Evolutionary conservation across 1,140 invertebrate genomes (phyloP).

Genomic region (Dinothrombium tinctorium): DNA sequence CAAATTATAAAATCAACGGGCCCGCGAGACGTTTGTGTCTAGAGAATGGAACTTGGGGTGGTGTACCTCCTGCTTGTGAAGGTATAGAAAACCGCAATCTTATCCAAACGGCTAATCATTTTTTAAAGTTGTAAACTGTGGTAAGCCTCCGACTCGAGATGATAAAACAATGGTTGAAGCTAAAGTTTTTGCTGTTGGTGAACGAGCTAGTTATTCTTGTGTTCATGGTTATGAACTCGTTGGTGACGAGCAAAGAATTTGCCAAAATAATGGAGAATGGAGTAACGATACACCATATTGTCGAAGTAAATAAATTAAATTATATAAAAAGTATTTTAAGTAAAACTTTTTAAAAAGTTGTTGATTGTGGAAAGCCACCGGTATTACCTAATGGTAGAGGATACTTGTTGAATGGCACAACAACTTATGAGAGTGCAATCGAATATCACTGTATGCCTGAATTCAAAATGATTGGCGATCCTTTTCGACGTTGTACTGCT

Average conservation of each 20-base stretch:
- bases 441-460: conserved; percentile 70
- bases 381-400: conserved; percentile 57
- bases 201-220: conserved; percentile 52
- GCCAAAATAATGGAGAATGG: conserved; percentile 53
- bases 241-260: conserved; percentile 53
- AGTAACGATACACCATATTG: conserved; percentile 47
- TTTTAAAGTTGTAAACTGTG: conserved; percentile 16
- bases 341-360: conserved; percentile 27
- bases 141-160: conserved; percentile 11
- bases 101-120: too few relatives aligned
- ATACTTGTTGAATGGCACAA: conserved; percentile 57
- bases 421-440: conserved; percentile 47
- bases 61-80: conserved; percentile 45
- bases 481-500: conserved; percentile 27
- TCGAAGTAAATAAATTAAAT: conserved; percentile 35
- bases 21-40: conserved; percentile 26
- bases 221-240: conserved; percentile 47
- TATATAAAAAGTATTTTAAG: neutral
- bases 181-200: conserved; percentile 41
- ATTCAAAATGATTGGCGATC: conserved; percentile 51
- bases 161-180: conserved; percentile 26
- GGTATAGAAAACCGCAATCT: too few relatives aligned
- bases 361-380: conserved; percentile 49
- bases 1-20: conserved; percentile 46
- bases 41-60: conserved; percentile 55